Evolutionary conservation across 2,888 invertebrate genomes (phyloP), one percentile per base, ranked within the genome.

Genomic region (Rhodophaea formosa): DNA sequence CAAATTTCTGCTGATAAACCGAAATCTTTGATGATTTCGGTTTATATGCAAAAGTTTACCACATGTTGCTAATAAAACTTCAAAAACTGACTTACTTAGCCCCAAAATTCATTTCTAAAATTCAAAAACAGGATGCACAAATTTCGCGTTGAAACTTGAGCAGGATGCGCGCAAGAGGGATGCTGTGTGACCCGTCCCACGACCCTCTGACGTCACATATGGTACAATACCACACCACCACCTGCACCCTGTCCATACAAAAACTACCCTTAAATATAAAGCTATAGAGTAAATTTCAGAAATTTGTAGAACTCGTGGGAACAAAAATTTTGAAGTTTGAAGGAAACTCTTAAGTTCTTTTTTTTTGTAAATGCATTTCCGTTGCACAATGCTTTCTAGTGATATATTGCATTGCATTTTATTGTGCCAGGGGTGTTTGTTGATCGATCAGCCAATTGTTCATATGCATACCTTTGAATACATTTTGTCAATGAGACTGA

Each of bases 181-280:
- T 88, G 85, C 80, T 72, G 35, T 15, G 70, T 77, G 86, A 87
- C 87, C 85, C 85, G 80, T 87, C 88, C 75, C 87, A 88, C 86
- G 89, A 86, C 85, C 88, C 83, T 51, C 51, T 88, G 86, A 80
- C 81, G 77, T 69, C 72, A 72, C 78, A 77, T 74, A 35, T 74
- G 56, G 56, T 29, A 56, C 56, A 56, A 70, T 77, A 75, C 72
- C 65, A 57, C 35, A 43, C 42, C 8, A 56, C 53, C 56, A 54
- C 66, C 57, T 59, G 55, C 66, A 67, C 62, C 64, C 55, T 61
- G 57, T 62, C 56, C 65, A 63, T 43, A 10, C 46, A 17, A 71
- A 68, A 69, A 63, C 7, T 57, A 60, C 58, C 67, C 59, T 60
- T 67, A 67, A 60, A 43, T 6, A 42, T 42, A 17, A 46, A 66